Conservation (phyloP, 2,113 vertebrate species). For the Gymnobelideus leadbeateri region DNA sequence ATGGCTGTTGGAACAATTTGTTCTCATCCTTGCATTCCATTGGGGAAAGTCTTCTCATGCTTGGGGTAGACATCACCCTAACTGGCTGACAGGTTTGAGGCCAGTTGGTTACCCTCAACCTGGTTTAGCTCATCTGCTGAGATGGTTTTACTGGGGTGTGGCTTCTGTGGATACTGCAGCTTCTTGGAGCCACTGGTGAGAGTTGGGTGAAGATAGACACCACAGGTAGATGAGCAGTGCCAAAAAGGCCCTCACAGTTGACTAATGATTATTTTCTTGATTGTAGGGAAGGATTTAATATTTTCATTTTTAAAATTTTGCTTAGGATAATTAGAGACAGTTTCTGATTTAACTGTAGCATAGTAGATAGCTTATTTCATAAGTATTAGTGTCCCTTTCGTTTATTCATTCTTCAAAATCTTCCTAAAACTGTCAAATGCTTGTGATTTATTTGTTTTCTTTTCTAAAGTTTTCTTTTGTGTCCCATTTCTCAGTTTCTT, state of each 20-base stretch:
- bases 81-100: too few species aligned
- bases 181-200: not conserved
- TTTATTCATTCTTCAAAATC: slow-evolving; percentile 2
- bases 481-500: not conserved
- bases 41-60: not conserved
- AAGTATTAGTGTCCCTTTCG: not conserved
- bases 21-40: too few species aligned
- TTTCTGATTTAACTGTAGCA: not conserved
- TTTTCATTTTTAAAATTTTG: not conserved
- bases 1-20: not conserved
- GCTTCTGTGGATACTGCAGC: not conserved
- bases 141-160: not conserved
- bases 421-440: not conserved
- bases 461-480: not conserved
- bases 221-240: not conserved
- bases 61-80: not conserved
- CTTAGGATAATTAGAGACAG: not conserved
- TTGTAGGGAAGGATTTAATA: not conserved
- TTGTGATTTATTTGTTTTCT: not conserved
- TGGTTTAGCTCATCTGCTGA: not conserved
- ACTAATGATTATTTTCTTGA: not conserved
- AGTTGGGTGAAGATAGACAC: not conserved
- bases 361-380: not conserved
- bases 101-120: not conserved
- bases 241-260: not conserved